phyloP scores from a whole-genome alignment of 2,888 invertebrate species.

The Meiosimyza decipiens region DNA sequence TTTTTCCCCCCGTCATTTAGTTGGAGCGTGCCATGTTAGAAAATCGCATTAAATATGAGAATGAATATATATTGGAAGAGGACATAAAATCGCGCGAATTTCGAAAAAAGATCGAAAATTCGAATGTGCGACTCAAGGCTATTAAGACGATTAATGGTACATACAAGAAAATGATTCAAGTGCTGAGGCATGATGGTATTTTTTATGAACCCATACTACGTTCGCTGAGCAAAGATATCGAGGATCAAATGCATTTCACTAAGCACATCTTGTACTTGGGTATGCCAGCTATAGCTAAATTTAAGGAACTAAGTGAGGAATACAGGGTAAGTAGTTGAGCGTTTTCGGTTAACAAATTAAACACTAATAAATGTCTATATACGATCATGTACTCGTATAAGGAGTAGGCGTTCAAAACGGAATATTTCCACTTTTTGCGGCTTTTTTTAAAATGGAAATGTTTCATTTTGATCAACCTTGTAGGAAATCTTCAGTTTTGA shows the following conservation, averaged over 20 bases:
- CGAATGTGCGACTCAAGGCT: constrained; percentile 61
- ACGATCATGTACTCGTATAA: too few relatives aligned
- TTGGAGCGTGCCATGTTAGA: constrained; percentile 55
- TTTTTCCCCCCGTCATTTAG: constrained; percentile 42
- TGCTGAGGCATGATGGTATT: constrained; percentile 59
- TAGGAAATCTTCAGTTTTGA: too few relatives aligned
- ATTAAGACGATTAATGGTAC: constrained; percentile 60
- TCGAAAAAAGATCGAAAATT: constrained; percentile 61
- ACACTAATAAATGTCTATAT: too few relatives aligned
- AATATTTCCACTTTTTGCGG: too few relatives aligned
- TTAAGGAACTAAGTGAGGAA: constrained; percentile 55
- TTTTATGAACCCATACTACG: constrained; percentile 64
- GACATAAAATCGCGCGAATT: constrained; percentile 56
- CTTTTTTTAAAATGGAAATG: too few relatives aligned
- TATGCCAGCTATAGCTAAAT: constrained; percentile 59
- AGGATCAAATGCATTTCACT: constrained; percentile 63
- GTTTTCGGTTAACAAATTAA: too few relatives aligned
- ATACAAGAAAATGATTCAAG: constrained; percentile 61
- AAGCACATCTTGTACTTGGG: constrained; percentile 62
- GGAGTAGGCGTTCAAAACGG: not conserved
- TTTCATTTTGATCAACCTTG: too few relatives aligned
- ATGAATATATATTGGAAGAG: constrained; percentile 59
- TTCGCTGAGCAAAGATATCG: constrained; percentile 60
- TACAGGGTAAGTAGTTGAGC: constrained; percentile 50
- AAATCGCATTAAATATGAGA: constrained; percentile 61